Evolutionary conservation across 2,113 vertebrate species (phyloP).

Genomic region (Eptatretus burgeri): DNA sequence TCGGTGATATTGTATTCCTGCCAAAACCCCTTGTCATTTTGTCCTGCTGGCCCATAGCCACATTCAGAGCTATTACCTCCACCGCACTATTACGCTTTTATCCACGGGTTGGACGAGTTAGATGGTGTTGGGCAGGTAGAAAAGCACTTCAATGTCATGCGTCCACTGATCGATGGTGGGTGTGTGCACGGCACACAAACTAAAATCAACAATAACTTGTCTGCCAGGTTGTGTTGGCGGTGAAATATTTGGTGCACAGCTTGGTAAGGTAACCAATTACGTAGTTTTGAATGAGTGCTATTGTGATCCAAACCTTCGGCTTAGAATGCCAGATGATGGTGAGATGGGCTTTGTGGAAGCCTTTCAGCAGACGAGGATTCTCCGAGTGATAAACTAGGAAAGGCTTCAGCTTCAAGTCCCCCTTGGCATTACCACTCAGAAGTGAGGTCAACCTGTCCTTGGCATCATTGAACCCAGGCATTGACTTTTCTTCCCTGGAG

Average conservation of each 20-base stretch:
- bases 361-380: conserved; percentile 7
- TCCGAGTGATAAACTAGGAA: conserved; percentile 4
- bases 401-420: conserved; percentile 7
- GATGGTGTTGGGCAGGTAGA: conserved; percentile 7
- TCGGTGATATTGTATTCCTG: too few species aligned
- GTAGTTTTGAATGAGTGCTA: conserved; percentile 2
- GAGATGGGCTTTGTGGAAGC: not conserved
- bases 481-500: conserved; percentile 6
- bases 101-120: conserved; percentile 9
- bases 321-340: not conserved
- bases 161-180: not conserved
- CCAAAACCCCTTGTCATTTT: too few species aligned
- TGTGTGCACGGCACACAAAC: conserved; percentile 7
- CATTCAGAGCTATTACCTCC: too few species aligned
- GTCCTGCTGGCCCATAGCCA: too few species aligned
- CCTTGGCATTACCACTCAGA: conserved; percentile 1
- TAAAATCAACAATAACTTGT: conserved; percentile 7
- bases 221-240: not conserved
- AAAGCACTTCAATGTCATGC: not conserved
- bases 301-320: conserved; percentile 7
- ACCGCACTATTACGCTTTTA: conserved; percentile 7
- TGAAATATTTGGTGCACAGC: not conserved
- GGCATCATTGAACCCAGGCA: conserved; percentile 7
- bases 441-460: conserved; percentile 8
- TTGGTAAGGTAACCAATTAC: conserved; percentile 4